Conservation (phyloP, 2,797 vertebrate species). For the Sebastes hopkinsi region DNA sequence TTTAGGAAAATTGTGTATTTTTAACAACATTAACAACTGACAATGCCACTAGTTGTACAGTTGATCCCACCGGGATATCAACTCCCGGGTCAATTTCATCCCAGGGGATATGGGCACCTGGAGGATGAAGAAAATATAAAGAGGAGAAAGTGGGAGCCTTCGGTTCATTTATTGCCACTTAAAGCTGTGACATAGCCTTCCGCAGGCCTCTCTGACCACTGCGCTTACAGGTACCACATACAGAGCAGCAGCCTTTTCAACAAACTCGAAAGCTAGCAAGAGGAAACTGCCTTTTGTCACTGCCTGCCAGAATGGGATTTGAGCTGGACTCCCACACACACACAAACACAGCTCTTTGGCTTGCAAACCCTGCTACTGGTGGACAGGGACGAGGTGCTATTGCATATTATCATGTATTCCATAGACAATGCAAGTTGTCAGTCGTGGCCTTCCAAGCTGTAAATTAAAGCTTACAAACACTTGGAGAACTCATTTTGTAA, state of each 20-base stretch:
- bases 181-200: slow-evolving; percentile 21
- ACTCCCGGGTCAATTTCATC: not conserved
- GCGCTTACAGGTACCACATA: slow-evolving; percentile 4
- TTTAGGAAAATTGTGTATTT: not conserved
- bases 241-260: slow-evolving; percentile 17
- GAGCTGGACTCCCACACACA: not conserved
- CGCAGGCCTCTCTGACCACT: not conserved
- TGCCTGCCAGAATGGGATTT: not conserved
- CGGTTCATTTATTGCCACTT: slow-evolving; percentile 32
- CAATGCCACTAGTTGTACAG: not conserved
- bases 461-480: not conserved
- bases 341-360: not conserved
- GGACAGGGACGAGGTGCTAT: not conserved
- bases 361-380: not conserved
- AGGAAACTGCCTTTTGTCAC: not conserved
- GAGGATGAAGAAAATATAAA: slow-evolving; percentile 3
- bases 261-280: not conserved
- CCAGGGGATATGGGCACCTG: not conserved
- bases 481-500: not conserved
- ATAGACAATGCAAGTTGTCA: not conserved
- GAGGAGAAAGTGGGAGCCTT: slow-evolving; percentile 6
- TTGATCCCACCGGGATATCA: not conserved
- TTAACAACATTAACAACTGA: not conserved
- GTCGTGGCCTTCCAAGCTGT: not conserved
- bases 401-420: not conserved